phyloP scores from a whole-genome alignment of 2,888 invertebrate genomes.

The Ryuthela nishihirai region DNA sequence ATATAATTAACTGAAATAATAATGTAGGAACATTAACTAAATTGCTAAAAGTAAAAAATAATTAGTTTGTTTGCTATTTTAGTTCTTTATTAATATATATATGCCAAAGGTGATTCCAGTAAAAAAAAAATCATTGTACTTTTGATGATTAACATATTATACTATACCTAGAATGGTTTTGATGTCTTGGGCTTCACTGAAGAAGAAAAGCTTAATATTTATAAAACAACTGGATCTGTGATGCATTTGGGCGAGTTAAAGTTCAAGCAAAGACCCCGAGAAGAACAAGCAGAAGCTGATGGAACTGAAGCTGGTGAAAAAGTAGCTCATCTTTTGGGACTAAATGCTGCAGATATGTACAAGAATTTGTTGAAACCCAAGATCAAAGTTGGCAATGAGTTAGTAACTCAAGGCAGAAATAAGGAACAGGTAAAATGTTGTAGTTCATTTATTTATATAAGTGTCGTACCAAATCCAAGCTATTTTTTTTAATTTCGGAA shows the following conservation, averaged over 20 bases:
- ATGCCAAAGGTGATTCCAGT: background rate
- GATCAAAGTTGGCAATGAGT: conserved; percentile 99
- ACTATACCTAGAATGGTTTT: conserved; percentile 83
- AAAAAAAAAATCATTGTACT: background rate
- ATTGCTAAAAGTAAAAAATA: too few species aligned
- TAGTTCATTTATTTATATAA: too few species aligned
- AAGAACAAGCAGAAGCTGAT: conserved; percentile 98
- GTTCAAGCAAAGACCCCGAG: conserved; percentile 99
- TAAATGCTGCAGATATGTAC: conserved; percentile 82
- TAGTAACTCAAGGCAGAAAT: conserved; percentile 98
- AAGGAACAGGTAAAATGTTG: conserved; percentile 69
- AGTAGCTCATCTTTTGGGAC: conserved; percentile 86
- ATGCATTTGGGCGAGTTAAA: conserved; percentile 99
- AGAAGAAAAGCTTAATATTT: conserved; percentile 94
- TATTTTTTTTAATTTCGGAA: too few species aligned
- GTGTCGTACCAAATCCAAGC: too few species aligned
- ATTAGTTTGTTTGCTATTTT: too few species aligned
- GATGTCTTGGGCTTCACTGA: conserved; percentile 97
- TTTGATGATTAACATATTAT: background rate
- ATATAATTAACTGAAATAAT: too few species aligned
- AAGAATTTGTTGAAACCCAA: conserved; percentile 95
- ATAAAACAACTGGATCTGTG: conserved; percentile 95
- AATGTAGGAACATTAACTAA: too few species aligned
- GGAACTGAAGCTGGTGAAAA: conserved; percentile 91
- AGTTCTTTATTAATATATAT: too few species aligned